These are phyloP conservation scores for Epinotia ramella DNA, from an alignment of 2,888 invertebrate species.

Conservation along the genomic window DNA sequence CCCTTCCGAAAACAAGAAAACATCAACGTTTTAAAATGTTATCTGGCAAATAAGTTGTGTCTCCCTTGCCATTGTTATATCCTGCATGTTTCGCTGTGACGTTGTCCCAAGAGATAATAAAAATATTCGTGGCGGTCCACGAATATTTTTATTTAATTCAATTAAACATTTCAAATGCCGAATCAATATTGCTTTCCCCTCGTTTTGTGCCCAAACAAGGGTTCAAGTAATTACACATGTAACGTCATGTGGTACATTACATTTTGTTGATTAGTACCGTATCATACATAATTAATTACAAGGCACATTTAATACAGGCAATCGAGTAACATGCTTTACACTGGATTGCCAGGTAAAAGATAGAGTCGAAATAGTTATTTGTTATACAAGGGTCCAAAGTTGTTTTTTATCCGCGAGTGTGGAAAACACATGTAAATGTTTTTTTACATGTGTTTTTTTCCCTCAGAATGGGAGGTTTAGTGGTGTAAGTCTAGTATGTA, in stretches of 20 bases:
- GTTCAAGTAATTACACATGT: constrained; percentile 32
- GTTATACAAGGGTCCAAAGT: too few relatives aligned
- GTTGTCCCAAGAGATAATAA: not conserved
- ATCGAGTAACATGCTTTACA: too few relatives aligned
- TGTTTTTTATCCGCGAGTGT: too few relatives aligned
- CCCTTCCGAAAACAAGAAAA: too few relatives aligned
- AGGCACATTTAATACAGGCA: not conserved
- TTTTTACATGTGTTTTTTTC: too few relatives aligned
- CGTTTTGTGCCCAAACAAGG: constrained; percentile 28
- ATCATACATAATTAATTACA: constrained; percentile 27
- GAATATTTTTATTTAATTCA: constrained; percentile 12
- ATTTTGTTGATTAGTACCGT: constrained; percentile 20
- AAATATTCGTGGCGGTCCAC: too few relatives aligned
- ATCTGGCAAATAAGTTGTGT: not conserved
- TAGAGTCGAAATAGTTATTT: too few relatives aligned
- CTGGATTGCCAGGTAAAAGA: too few relatives aligned
- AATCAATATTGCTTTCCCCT: constrained; percentile 34
- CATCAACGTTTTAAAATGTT: not conserved
- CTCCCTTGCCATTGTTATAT: not conserved
- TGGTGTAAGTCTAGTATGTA: too few relatives aligned
- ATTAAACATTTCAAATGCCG: constrained; percentile 29
- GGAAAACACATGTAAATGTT: too few relatives aligned
- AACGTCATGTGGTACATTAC: constrained; percentile 26
- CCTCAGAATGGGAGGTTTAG: too few relatives aligned
- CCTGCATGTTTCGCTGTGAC: constrained; percentile 1